These are phyloP conservation scores for Emydura subglobosa DNA, from an alignment of 2,113 vertebrate species.

Conservation along the genomic window DNA sequence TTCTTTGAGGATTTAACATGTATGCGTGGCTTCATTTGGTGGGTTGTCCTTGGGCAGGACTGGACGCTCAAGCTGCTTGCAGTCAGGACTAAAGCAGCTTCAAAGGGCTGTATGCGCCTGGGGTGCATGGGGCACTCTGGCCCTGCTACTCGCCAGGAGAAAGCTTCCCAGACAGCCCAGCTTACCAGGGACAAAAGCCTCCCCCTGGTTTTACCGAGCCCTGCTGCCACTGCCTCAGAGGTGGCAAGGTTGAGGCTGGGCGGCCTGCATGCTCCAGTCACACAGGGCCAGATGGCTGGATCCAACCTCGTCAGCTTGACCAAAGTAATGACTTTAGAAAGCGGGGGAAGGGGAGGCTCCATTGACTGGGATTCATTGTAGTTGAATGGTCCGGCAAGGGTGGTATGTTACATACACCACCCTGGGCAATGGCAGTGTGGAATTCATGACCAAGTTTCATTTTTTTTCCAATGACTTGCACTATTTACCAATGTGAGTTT, in stretches of 20 bases:
- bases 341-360: not conserved
- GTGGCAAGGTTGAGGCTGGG: not conserved
- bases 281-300: not conserved
- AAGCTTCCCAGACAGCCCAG: accelerated
- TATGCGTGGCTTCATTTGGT: constrained; percentile 24
- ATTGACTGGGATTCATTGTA: accelerated
- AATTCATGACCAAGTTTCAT: accelerated
- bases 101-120: constrained; percentile 16
- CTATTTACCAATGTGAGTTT: not conserved
- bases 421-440: accelerated
- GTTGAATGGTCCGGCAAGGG: constrained; percentile 12
- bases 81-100: constrained; percentile 57
- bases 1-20: constrained; percentile 59
- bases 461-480: not conserved
- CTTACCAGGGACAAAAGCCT: not conserved
- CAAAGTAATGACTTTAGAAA: constrained; percentile 64
- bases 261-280: not conserved
- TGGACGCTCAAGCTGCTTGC: constrained; percentile 21
- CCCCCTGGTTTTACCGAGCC: not conserved
- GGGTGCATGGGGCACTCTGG: not conserved
- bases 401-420: not conserved
- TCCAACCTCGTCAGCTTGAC: constrained; percentile 56
- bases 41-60: constrained; percentile 50
- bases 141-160: not conserved
- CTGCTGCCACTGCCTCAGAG: not conserved